Percentiles rank a stretch among this genome's conserved stretches.
Conservation (phyloP, 1,140 invertebrate genomes). For the Drosophila ercepeae region DNA sequence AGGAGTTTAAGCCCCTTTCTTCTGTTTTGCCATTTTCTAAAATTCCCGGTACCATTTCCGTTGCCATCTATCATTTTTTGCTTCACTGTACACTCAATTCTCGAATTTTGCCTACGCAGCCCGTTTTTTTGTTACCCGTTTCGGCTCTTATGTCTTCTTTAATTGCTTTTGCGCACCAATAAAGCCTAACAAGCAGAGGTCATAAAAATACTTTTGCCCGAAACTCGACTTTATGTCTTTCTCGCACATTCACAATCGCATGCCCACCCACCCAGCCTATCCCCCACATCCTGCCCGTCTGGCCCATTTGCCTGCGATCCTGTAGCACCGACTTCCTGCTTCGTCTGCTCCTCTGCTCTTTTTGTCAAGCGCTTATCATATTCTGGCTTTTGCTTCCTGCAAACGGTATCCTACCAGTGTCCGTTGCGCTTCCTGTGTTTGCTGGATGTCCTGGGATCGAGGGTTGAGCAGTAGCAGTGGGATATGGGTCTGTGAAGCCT, state of each 20-base stretch:
- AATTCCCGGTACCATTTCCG: slow-evolving; percentile 7
- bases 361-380: slow-evolving; percentile 62
- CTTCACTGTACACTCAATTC: slow-evolving; percentile 21
- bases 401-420: slow-evolving; percentile 64
- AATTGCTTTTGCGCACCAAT: slow-evolving; percentile 63
- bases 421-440: slow-evolving; percentile 62
- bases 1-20: slow-evolving; percentile 4
- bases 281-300: background rate
- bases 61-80: slow-evolving; percentile 15
- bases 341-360: slow-evolving; percentile 33
- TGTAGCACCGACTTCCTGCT: slow-evolving; percentile 32
- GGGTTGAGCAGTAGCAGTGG: background rate
- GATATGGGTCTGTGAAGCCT: slow-evolving; percentile 7
- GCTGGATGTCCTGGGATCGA: background rate
- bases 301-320: slow-evolving; percentile 10
- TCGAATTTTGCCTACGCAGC: slow-evolving; percentile 34
- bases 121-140: slow-evolving; percentile 11
- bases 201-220: slow-evolving; percentile 54
- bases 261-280: background rate
- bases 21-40: slow-evolving; percentile 9
- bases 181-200: slow-evolving; percentile 61
- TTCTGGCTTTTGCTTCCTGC: slow-evolving; percentile 75
- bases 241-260: slow-evolving; percentile 9
- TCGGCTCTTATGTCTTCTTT: slow-evolving; percentile 55
- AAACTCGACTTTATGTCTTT: slow-evolving; percentile 49